phyloP scores from a whole-genome alignment of 1,140 invertebrate genomes.

The Drosophila tsacasi region DNA sequence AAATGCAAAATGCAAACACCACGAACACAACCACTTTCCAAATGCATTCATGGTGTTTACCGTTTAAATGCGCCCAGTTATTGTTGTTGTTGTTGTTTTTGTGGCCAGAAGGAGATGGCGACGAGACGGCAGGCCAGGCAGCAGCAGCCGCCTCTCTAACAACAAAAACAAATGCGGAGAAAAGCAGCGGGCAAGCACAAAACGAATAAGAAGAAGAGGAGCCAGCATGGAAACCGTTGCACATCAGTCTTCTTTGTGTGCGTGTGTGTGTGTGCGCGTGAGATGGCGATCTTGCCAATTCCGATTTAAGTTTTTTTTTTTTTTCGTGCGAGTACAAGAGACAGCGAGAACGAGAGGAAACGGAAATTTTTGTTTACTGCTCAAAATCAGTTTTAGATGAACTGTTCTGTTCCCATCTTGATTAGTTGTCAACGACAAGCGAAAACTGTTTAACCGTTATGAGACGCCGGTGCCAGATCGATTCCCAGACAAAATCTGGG shows the following conservation, averaged over 20 bases:
- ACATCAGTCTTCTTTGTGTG: conserved; percentile 24
- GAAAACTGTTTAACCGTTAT: conserved; percentile 44
- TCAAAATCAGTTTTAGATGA: conserved; percentile 35
- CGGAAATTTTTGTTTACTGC: conserved; percentile 52
- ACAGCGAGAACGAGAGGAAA: conserved; percentile 27
- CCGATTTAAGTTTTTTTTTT: conserved; percentile 6
- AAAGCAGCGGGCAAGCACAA: conserved; percentile 55
- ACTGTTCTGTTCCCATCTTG: conserved; percentile 46
- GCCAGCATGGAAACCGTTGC: conserved; percentile 48
- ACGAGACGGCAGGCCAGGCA: background rate
- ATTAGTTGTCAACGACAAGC: conserved; percentile 44
- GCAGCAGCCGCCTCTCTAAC: conserved; percentile 45
- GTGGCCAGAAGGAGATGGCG: conserved; percentile 11
- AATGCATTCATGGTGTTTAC: conserved; percentile 83
- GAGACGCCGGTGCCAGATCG: background rate
- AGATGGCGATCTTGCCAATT: conserved; percentile 46
- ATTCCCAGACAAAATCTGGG: conserved; percentile 12
- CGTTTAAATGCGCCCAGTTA: conserved; percentile 81
- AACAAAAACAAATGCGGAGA: conserved; percentile 64
- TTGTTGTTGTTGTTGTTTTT: conserved; percentile 28
- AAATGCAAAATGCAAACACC: conserved; percentile 83
- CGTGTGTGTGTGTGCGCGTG: conserved; percentile 9
- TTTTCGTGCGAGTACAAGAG: background rate
- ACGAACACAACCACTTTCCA: conserved; percentile 77
- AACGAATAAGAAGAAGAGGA: background rate